phyloP scores from a whole-genome alignment of 2,113 vertebrate genomes.

The Podocnemis expansa region DNA sequence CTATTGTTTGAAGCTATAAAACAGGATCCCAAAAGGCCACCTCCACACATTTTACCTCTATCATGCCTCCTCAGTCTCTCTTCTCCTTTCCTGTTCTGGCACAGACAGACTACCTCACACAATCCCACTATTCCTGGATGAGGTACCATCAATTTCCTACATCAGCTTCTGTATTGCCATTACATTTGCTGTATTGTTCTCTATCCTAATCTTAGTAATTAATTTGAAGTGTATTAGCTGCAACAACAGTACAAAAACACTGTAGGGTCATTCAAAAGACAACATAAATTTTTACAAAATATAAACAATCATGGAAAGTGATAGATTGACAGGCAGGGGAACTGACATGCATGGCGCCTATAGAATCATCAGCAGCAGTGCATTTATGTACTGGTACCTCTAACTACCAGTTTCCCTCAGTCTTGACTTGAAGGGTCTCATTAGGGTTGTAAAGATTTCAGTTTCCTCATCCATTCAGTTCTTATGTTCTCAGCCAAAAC shows the following conservation, averaged over 20 bases:
- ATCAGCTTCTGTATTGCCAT: neutral
- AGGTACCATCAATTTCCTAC: neutral
- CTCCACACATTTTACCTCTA: neutral
- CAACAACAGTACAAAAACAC: neutral
- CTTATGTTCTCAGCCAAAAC: neutral
- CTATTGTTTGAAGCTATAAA: neutral
- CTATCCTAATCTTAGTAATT: neutral
- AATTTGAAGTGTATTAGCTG: neutral
- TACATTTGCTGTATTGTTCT: neutral
- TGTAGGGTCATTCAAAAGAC: neutral
- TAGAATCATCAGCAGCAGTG: fast-evolving
- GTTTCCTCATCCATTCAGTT: neutral
- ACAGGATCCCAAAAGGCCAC: neutral
- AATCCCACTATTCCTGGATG: neutral
- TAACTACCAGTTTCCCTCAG: neutral
- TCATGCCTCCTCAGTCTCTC: neutral
- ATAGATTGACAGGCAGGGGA: neutral
- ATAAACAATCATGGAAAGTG: fast-evolving
- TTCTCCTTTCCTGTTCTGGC: neutral
- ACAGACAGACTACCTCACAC: neutral
- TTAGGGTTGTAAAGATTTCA: neutral
- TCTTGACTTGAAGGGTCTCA: neutral
- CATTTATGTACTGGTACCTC: neutral
- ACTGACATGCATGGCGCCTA: neutral
- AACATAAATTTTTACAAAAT: neutral